Base-by-base conservation (phyloP, 2,113 vertebrate genomes). In the Perca schrenkii region DNA sequence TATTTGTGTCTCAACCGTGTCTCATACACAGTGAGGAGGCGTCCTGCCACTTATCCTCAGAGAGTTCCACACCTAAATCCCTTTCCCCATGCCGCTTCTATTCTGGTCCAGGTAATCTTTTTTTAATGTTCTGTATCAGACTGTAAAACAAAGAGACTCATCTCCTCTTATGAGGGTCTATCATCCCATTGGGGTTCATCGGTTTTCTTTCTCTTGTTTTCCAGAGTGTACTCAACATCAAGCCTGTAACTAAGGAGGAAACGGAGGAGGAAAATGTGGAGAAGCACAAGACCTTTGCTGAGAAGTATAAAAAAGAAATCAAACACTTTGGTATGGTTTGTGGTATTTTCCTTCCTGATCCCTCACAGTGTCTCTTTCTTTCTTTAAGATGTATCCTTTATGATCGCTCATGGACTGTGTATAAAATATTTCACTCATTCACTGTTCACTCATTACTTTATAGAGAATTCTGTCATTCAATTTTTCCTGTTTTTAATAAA, bases 191-290 rank as follows among this genome's bases (percentile, higher is more conserved):
- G 10, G 40, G 40, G 8, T 11, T 43, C 40, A 43, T 40, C 2
- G 2, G 10, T 43, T 76, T n/a, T 17, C 21, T 43, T 34, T 13
- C 7, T 56, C 31, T 25, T 74, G 40, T 80, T 79, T 82, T 77
- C 31, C 84, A 97, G 97, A 98, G 97, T 19, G 94, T 98, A 17
- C 90, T 98, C 74, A 97, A 98, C 3, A 77, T 94, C 11, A 96
- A 96, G 21, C 74, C 95, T 0, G 95, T 93, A 21, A 5, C 28
- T 6, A 85, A 90, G 28, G 91, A 96, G 49, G 96, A 96, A 5
- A 95, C 95, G 0, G 95, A 97, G 36, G 94, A 96, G 74, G 94
- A 96, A 78, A 96, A 96, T 62, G 95, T 96, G 22, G 93, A 96
- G 87, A 97, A 95, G 4, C 96, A 97, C 83, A 96, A 96, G 77